phyloP scores from a whole-genome alignment of 2,888 invertebrate species.

The Teinopalpus imperialis region DNA sequence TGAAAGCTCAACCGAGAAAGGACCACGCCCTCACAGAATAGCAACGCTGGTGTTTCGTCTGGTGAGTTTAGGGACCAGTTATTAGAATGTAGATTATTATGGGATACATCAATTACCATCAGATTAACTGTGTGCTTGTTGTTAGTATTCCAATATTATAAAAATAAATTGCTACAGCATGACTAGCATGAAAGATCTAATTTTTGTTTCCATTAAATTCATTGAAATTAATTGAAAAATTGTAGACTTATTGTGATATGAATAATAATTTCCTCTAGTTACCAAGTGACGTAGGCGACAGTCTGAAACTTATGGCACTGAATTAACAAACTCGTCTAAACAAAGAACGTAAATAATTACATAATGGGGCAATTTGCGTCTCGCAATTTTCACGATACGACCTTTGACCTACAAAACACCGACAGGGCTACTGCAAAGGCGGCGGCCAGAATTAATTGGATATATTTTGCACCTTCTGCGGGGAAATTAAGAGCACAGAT shows the following conservation, averaged over 20 bases:
- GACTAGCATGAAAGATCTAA: too few relatives aligned
- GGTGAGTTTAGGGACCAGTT: too few relatives aligned
- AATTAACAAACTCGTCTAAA: conserved; percentile 17
- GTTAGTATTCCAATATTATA: too few relatives aligned
- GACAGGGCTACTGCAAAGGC: neutral
- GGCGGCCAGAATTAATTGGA: conserved; percentile 8
- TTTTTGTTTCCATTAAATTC: too few relatives aligned
- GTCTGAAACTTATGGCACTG: conserved; percentile 2
- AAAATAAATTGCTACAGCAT: too few relatives aligned
- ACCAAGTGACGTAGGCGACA: conserved; percentile 5
- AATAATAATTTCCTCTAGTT: conserved; percentile 3
- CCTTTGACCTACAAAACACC: conserved; percentile 25
- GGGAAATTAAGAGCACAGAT: conserved; percentile 1
- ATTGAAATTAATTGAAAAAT: too few relatives aligned
- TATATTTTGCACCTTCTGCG: conserved; percentile 8
- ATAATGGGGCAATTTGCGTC: conserved; percentile 30
- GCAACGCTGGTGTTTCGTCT: too few relatives aligned
- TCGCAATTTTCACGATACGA: conserved; percentile 34
- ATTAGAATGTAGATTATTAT: too few relatives aligned
- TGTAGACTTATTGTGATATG: neutral
- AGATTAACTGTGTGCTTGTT: too few relatives aligned
- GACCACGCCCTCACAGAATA: too few relatives aligned
- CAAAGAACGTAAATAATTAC: conserved; percentile 26
- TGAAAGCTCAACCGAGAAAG: too few relatives aligned
- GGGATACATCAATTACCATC: too few relatives aligned